Evolutionary conservation across 2,888 invertebrate genomes (phyloP).

Genomic region (Caenorhabditis wallacei): DNA sequence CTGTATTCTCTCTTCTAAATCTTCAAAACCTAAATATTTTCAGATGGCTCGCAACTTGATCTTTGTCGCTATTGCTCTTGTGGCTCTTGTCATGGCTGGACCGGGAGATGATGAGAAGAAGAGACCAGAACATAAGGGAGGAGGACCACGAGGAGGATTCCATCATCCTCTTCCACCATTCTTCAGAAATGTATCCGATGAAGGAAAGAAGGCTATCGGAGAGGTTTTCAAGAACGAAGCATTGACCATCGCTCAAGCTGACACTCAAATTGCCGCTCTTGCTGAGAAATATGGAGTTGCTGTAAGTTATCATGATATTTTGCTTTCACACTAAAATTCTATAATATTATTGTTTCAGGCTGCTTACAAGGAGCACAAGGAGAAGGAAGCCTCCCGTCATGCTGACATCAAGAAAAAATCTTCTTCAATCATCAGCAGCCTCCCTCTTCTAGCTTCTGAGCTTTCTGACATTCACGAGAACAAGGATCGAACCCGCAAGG

Average conservation of each 20-base stretch:
- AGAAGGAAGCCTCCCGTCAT: conserved; percentile 39
- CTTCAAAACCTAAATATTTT: neutral
- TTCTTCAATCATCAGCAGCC: conserved; percentile 51
- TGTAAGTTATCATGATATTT: neutral
- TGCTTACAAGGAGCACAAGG: conserved; percentile 39
- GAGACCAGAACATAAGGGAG: neutral
- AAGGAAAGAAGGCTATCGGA: conserved; percentile 7
- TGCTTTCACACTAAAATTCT: neutral
- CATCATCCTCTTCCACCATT: conserved; percentile 11
- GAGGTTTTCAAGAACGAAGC: conserved; percentile 43
- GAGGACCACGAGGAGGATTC: conserved; percentile 26
- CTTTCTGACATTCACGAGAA: conserved; percentile 22
- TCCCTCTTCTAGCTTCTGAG: conserved; percentile 19
- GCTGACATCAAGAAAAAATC: conserved; percentile 52
- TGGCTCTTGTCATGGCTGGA: neutral
- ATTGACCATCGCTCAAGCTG: conserved; percentile 47
- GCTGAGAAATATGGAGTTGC: conserved; percentile 60
- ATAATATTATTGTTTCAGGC: conserved; percentile 23
- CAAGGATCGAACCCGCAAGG: conserved; percentile 35
- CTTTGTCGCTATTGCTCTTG: neutral
- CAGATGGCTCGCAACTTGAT: conserved; percentile 26
- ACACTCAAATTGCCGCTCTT: conserved; percentile 41
- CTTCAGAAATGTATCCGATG: conserved; percentile 1
- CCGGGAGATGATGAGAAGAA: conserved; percentile 3
- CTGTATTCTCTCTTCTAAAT: neutral